Evolutionary conservation across 2,888 invertebrate genomes (phyloP), one percentile per base, ranked within the genome.

Genomic region (Drosophila cognata): DNA sequence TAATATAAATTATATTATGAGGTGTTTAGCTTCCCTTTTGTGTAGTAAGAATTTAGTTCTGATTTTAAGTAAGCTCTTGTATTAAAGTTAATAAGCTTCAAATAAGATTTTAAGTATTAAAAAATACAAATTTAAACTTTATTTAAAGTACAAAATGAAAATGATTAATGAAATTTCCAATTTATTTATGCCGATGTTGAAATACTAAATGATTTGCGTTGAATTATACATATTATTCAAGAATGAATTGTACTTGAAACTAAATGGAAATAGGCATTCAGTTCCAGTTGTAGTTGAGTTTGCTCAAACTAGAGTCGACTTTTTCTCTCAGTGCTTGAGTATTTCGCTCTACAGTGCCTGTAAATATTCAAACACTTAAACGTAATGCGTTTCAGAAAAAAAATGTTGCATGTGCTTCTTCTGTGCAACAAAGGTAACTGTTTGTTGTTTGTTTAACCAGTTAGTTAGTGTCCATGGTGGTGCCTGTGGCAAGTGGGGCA

Each of bases 341-440:
- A 28, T 29, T 52, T n/a, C 21, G 8, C 16, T 10, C 5, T 35
- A 33, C 21, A 43, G 21, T 51, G 50, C 52, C 31, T 29, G 29
- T 50, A 53, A 58, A 52, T 76, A 75, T 61, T 74, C 59, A 65
- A 66, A 80, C 79, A 89, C 82, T 87, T 74, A 87, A 71, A 79
- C 74, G 74, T 84, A 84, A 89, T 84, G 85, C 88, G 85, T 89
- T 85, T 88, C 79, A 74, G 73, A 65, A 88, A 89, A 35, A 71
- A 88, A 89, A 35, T 25, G 84, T 88, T 84, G 85, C 84, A 84
- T 84, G 65, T 73, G 53, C 85, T 76, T 72, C 67, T 78, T 55
- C 35, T 35, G 11, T n/a, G 46, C 68, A 52, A 82, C 73, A 79
- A 77, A 74, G 74, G 75, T 71, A 70, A 70, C 80, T 58, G 82